phyloP scores from a whole-genome alignment of 1,140 invertebrate genomes.

The Drosophila burlai region DNA sequence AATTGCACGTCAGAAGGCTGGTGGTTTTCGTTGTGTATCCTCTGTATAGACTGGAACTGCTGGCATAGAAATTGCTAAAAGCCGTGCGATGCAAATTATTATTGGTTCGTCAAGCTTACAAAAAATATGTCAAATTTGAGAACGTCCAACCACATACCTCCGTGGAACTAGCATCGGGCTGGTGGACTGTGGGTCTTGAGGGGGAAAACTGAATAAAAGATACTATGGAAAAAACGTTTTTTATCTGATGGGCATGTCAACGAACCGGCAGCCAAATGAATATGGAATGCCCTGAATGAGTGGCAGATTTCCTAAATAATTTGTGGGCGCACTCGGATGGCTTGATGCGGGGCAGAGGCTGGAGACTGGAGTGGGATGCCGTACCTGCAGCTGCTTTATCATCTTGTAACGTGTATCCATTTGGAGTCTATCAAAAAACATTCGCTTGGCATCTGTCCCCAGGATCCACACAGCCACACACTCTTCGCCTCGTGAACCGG shows the following conservation, averaged over 20 bases:
- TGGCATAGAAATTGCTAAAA: conserved; percentile 70
- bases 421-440: conserved; percentile 74
- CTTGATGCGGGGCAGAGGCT: background rate
- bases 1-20: conserved; percentile 38
- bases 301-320: conserved; percentile 76
- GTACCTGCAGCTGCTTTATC: conserved; percentile 63
- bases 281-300: conserved; percentile 70
- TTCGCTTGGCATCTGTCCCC: conserved; percentile 47
- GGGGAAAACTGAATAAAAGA: conserved; percentile 35
- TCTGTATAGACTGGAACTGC: background rate
- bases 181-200: background rate
- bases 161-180: background rate
- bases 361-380: background rate
- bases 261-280: conserved; percentile 75
- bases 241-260: conserved; percentile 64
- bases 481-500: conserved; percentile 12
- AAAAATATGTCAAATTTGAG: conserved; percentile 65
- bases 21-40: background rate
- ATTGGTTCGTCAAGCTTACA: conserved; percentile 73
- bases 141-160: conserved; percentile 31
- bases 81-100: conserved; percentile 79
- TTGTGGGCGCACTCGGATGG: conserved; percentile 63
- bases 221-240: conserved; percentile 56
- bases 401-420: conserved; percentile 81
- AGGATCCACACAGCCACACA: conserved; percentile 8